Evolutionary conservation across 2,797 vertebrate species (phyloP), one percentile per base, ranked within the genome.

Genomic region (Coregonus sp.): DNA sequence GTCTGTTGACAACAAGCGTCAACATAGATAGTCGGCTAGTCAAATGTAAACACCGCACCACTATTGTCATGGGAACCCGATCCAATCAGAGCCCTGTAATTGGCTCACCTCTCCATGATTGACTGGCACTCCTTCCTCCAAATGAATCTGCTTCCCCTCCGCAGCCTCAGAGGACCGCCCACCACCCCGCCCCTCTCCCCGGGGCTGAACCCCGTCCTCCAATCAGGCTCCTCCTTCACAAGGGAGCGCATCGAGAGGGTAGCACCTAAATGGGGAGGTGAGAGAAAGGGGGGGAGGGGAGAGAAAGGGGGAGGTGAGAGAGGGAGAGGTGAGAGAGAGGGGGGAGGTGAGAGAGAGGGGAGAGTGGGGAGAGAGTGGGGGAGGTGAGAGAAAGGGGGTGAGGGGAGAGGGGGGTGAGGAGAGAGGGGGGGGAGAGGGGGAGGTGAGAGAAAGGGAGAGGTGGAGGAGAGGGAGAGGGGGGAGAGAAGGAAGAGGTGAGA

Each of bases 81-180:
- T 51, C 65, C 7, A 6, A 40, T 40, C 1, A 5, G 29, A 4
- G 31, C 15, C 6, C 31, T 15, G 33, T 63, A 20, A 63, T 74
- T 54, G 5, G 31, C 89, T 89, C 77, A 95, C 95, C 94, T 96
- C 88, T 96, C 95, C 95, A 96, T 96, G 85, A 96, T 95, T 4
- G 94, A 94, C 69, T 95, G 95, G 82, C 95, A 96, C 90, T 96
- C 95, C 90, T 96, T 96, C 85, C 95, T 94, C 95, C 95, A 96
- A 80, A 95, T 96, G 86, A 96, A 96, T 69, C 95, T 88, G 86
- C 95, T 96, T 69, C 95, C 95, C 80, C 95, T 88, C 4, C 95
- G 92, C 77, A 95, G 88, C 88, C 95, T 91, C 71, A 96, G 89
- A 29, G 94, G 92, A 1, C 93, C 94, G 0, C 91, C 90, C 69